Evolutionary conservation across 2,888 invertebrate genomes (phyloP).

Genomic region (Ditylenchus weischeri): DNA sequence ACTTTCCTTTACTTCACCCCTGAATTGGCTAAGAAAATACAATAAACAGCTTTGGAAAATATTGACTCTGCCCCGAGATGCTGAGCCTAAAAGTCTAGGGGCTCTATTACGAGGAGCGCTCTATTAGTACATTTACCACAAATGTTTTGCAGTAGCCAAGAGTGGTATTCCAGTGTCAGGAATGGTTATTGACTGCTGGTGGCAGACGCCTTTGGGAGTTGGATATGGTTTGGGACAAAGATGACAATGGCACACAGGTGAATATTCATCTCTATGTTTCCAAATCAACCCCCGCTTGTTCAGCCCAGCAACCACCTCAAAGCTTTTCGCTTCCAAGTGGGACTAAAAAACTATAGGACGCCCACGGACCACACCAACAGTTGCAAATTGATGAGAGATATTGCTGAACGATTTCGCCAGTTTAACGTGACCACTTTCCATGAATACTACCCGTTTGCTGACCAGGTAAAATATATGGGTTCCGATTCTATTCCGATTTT

Average conservation of each 20-base stretch:
- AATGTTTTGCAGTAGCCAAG: conserved; percentile 33
- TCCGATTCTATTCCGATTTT: neutral
- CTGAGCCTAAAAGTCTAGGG: too few relatives aligned
- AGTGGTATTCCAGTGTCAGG: conserved; percentile 52
- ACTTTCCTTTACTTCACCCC: too few relatives aligned
- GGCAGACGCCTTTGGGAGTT: conserved; percentile 55
- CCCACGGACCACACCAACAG: conserved; percentile 73
- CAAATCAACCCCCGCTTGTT: neutral
- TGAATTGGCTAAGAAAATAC: too few relatives aligned
- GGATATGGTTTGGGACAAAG: conserved; percentile 53
- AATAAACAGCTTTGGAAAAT: too few relatives aligned
- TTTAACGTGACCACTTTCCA: too few relatives aligned
- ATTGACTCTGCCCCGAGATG: too few relatives aligned
- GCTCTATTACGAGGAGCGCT: too few relatives aligned
- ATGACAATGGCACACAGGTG: neutral
- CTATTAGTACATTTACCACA: too few relatives aligned
- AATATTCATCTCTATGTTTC: too few relatives aligned
- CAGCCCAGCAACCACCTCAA: conserved; percentile 36
- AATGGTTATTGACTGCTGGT: conserved; percentile 55
- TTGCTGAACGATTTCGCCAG: too few relatives aligned
- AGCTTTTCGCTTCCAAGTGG: conserved; percentile 57
- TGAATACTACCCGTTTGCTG: too few relatives aligned
- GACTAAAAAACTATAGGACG: conserved; percentile 53
- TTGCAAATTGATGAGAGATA: too few relatives aligned
- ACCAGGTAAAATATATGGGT: conserved; percentile 61